Evolutionary conservation across 2,888 invertebrate species (phyloP).

Genomic region (Agelastica alni): DNA sequence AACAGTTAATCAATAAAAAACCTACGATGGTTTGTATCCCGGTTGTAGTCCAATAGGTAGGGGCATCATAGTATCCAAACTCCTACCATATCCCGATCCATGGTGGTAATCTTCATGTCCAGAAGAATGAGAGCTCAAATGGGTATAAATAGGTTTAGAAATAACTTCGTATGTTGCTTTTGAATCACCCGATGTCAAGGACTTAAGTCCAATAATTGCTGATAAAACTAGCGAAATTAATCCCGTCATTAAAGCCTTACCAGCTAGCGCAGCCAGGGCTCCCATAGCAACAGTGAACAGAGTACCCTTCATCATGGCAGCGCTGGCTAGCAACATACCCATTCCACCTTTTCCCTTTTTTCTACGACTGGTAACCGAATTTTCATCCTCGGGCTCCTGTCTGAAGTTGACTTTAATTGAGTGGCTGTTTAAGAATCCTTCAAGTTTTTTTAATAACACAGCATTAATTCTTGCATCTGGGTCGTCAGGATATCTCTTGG

Average conservation of each 20-base stretch:
- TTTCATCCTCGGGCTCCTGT: conserved; percentile 49
- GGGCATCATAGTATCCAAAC: conserved; percentile 55
- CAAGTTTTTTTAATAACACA: conserved; percentile 72
- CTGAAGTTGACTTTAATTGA: conserved; percentile 68
- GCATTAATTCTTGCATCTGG: conserved; percentile 77
- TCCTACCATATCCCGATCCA: conserved; percentile 58
- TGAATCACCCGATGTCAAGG: conserved; percentile 70
- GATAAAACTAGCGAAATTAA: conserved; percentile 79
- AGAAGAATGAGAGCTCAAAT: conserved; percentile 67
- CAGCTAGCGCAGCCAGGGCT: conserved; percentile 76
- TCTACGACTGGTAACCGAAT: conserved; percentile 58
- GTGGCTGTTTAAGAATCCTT: conserved; percentile 73
- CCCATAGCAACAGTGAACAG: conserved; percentile 70
- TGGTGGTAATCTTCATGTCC: conserved; percentile 69
- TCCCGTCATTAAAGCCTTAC: conserved; percentile 82
- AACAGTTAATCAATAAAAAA: conserved; percentile 17
- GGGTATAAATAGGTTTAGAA: conserved; percentile 77
- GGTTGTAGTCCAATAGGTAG: conserved; percentile 53
- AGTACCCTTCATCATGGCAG: conserved; percentile 70
- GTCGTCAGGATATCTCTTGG: conserved; percentile 75
- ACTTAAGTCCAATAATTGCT: conserved; percentile 76
- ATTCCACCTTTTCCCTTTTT: conserved; percentile 61
- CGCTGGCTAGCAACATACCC: conserved; percentile 56
- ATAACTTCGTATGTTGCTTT: conserved; percentile 82
- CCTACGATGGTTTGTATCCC: conserved; percentile 69